Percentiles rank a stretch among this genome's conserved stretches.
These are phyloP conservation scores for Oxystoma pomonae DNA, from an alignment of 2,888 invertebrate genomes.

Conservation along the genomic window DNA sequence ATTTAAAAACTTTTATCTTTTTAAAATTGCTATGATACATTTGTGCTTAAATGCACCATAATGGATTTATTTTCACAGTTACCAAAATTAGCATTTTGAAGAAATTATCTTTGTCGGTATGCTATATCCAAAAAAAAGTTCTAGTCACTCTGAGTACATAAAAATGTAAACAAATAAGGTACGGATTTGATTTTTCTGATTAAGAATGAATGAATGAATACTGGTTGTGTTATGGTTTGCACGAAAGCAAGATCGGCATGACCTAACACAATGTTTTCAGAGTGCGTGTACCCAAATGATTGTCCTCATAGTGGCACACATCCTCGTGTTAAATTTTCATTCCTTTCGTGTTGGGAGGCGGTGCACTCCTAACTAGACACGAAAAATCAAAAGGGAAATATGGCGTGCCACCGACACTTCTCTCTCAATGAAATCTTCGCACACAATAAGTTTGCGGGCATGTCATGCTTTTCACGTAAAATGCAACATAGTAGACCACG, in stretches of 20 bases:
- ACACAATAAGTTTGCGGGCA: conserved; percentile 18
- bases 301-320: neutral
- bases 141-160: too few relatives aligned
- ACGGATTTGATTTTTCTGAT: too few relatives aligned
- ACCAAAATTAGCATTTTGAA: too few relatives aligned
- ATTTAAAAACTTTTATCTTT: too few relatives aligned
- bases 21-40: too few relatives aligned
- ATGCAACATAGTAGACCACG: neutral
- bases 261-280: neutral
- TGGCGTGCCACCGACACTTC: conserved; percentile 20
- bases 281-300: neutral
- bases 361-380: conserved; percentile 21
- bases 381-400: conserved; percentile 23
- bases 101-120: too few relatives aligned
- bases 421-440: conserved; percentile 26
- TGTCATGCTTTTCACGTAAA: neutral
- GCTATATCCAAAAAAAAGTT: too few relatives aligned
- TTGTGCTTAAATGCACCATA: too few relatives aligned
- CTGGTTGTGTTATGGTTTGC: too few relatives aligned
- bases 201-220: too few relatives aligned
- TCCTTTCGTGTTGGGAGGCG: conserved; percentile 22
- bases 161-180: too few relatives aligned
- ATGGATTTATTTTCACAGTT: too few relatives aligned
- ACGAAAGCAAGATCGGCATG: neutral
- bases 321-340: conserved; percentile 17